Evolutionary conservation across 2,113 vertebrate genomes (phyloP).

Genomic region (Leucosticte australis): DNA sequence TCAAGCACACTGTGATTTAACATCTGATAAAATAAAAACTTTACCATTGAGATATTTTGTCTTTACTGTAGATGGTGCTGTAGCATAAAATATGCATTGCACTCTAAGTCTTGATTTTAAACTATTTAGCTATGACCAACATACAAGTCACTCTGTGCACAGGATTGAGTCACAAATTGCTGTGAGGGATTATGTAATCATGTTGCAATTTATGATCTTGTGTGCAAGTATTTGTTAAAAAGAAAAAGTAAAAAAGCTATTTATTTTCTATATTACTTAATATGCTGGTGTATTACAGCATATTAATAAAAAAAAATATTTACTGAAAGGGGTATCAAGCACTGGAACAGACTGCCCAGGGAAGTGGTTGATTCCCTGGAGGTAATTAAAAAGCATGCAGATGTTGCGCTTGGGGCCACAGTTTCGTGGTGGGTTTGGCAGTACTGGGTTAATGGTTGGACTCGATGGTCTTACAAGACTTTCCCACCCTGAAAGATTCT

Average conservation of each 20-base stretch:
- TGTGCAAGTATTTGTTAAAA: background rate
- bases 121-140: background rate
- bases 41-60: background rate
- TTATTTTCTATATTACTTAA: background rate
- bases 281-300: background rate
- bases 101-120: background rate
- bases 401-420: too few species aligned
- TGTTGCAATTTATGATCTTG: background rate
- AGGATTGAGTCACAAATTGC: background rate
- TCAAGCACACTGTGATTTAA: background rate
- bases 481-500: background rate
- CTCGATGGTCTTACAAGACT: accelerated
- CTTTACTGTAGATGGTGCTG: conserved; percentile 54
- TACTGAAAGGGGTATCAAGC: background rate
- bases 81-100: background rate
- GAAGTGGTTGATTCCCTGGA: background rate
- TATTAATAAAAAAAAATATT: background rate
- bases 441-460: background rate
- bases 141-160: background rate
- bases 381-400: background rate
- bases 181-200: background rate
- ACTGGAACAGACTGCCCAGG: background rate
- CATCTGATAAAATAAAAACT: background rate
- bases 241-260: background rate
- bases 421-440: background rate